These are phyloP conservation scores for Arctocebus calabarensis DNA, from an alignment of 2,797 vertebrate species.

Conservation along the genomic window DNA sequence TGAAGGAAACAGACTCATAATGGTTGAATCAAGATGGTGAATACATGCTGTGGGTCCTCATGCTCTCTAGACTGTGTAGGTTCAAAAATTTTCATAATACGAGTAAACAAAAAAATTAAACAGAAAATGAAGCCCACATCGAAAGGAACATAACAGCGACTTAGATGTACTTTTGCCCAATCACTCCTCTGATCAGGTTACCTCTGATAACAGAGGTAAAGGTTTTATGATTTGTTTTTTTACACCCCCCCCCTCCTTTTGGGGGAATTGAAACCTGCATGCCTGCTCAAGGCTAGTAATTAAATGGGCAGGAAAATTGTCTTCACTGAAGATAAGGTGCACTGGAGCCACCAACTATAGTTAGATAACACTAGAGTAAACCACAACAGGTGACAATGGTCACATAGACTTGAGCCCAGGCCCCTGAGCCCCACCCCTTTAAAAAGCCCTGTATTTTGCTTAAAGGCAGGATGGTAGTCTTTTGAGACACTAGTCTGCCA, in stretches of 20 bases:
- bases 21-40: neutral
- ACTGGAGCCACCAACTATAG: neutral
- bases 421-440: neutral
- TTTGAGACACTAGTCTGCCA: neutral
- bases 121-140: neutral
- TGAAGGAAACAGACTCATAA: neutral
- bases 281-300: neutral
- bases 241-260: neutral
- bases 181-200: too few species aligned
- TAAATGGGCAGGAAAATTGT: neutral
- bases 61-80: neutral
- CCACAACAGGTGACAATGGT: neutral
- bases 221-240: neutral
- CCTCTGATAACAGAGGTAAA: neutral
- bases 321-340: neutral
- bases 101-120: neutral
- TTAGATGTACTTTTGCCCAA: neutral
- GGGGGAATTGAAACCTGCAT: neutral
- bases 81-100: neutral
- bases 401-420: neutral
- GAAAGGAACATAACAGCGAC: neutral
- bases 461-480: neutral
- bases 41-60: accelerated
- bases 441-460: neutral
- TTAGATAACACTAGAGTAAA: neutral